Evolutionary conservation across 2,888 invertebrate species (phyloP).

Genomic region (Abscondita cerata): DNA sequence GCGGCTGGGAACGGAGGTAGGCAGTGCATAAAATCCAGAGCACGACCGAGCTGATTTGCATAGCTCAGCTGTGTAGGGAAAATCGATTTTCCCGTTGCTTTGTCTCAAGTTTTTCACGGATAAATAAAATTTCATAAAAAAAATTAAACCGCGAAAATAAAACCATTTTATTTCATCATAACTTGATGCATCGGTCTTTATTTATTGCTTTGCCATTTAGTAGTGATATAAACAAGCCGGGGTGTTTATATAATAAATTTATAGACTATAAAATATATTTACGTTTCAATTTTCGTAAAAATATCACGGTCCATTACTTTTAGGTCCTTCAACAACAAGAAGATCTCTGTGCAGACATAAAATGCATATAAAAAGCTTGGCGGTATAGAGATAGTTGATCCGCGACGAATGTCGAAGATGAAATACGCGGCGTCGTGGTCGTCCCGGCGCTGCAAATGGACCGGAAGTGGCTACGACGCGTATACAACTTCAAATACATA

Average conservation of each 20-base stretch:
- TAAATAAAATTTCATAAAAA: neutral
- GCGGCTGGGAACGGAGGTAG: conserved; percentile 34
- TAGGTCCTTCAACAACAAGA: conserved; percentile 51
- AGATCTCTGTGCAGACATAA: conserved; percentile 55
- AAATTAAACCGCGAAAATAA: neutral
- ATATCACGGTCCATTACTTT: conserved; percentile 58
- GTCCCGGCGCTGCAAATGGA: conserved; percentile 50
- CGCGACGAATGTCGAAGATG: conserved; percentile 52
- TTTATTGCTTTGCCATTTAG: neutral
- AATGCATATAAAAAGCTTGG: conserved; percentile 55
- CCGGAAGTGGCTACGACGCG: conserved; percentile 50
- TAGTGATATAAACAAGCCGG: conserved; percentile 19
- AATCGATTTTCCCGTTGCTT: conserved; percentile 53
- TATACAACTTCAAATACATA: conserved; percentile 34
- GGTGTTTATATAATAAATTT: conserved; percentile 28
- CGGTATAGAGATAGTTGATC: conserved; percentile 46
- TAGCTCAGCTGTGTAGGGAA: conserved; percentile 60
- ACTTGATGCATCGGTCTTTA: neutral
- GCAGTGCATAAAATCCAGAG: conserved; percentile 59
- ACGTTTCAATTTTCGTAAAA: conserved; percentile 59
- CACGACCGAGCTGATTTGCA: conserved; percentile 60
- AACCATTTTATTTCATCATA: neutral
- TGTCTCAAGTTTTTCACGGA: conserved; percentile 20
- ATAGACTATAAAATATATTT: conserved; percentile 56
- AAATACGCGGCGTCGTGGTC: conserved; percentile 51